phyloP scores from a whole-genome alignment of 2,113 vertebrate species.

The Triplophysa rosa region DNA sequence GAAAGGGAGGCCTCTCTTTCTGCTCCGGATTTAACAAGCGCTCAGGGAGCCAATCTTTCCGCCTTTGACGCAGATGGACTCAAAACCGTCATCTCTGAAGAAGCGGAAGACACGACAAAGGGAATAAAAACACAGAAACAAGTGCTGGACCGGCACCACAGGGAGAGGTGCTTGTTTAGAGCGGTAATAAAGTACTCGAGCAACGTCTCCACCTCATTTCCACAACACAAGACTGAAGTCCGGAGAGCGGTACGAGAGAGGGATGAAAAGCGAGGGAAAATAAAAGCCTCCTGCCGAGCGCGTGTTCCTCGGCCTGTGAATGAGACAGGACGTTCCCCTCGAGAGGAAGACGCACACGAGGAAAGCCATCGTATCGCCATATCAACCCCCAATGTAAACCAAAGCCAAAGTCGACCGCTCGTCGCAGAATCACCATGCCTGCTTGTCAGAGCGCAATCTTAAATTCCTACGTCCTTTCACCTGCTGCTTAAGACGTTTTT shows the following conservation, averaged over 20 bases:
- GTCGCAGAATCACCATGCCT: conserved; percentile 22
- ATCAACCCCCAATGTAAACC: conserved; percentile 24
- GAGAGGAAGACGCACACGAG: conserved; percentile 38
- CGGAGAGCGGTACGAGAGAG: conserved; percentile 49
- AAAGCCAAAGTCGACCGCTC: not conserved
- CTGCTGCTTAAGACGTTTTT: not conserved
- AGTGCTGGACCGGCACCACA: conserved; percentile 35
- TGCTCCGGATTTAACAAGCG: conserved; percentile 17
- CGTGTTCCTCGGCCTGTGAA: conserved; percentile 26
- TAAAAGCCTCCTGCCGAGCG: conserved; percentile 43
- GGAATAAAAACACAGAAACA: conserved; percentile 46
- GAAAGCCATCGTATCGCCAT: conserved; percentile 43
- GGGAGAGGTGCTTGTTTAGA: conserved; percentile 46
- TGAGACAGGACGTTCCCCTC: conserved; percentile 33
- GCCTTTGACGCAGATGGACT: conserved; percentile 12
- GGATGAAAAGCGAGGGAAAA: conserved; percentile 50
- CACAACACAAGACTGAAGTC: conserved; percentile 44
- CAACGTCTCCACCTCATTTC: conserved; percentile 42
- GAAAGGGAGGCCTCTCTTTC: conserved; percentile 19
- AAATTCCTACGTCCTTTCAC: conserved; percentile 38
- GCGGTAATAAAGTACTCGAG: conserved; percentile 53
- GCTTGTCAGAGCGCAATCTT: too few relatives aligned
- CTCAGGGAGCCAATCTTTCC: conserved; percentile 37
- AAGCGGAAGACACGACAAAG: conserved; percentile 26
- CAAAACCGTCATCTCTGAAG: conserved; percentile 23